These are phyloP conservation scores for Brachirus orientalis DNA, from an alignment of 2,113 vertebrate genomes.

Conservation along the genomic window DNA sequence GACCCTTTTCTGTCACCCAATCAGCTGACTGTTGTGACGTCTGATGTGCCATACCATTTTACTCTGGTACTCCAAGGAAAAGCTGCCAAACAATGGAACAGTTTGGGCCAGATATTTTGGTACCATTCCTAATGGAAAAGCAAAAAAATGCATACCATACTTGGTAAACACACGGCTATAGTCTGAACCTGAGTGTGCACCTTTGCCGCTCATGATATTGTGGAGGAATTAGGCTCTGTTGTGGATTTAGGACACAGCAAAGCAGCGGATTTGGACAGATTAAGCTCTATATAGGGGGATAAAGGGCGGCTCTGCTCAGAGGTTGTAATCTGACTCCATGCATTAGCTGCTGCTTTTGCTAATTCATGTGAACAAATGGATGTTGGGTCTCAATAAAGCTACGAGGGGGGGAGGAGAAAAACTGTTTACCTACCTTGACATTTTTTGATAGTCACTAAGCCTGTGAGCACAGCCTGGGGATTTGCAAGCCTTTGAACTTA, in stretches of 20 bases:
- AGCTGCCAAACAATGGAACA: too few relatives aligned
- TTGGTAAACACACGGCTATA: slow-evolving; percentile 14
- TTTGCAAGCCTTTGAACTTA: slow-evolving; percentile 42
- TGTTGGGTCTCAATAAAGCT: slow-evolving; percentile 41
- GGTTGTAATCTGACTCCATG: slow-evolving; percentile 76
- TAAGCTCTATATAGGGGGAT: slow-evolving; percentile 77
- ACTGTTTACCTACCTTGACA: slow-evolving; percentile 49
- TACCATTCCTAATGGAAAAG: too few relatives aligned
- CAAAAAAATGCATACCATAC: not conserved
- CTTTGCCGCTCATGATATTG: slow-evolving; percentile 77
- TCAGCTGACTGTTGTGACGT: too few relatives aligned
- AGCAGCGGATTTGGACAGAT: slow-evolving; percentile 73
- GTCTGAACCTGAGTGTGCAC: slow-evolving; percentile 61
- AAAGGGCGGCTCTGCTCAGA: slow-evolving; percentile 67
- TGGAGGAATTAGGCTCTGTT: slow-evolving; percentile 76
- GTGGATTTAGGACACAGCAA: slow-evolving; percentile 75
- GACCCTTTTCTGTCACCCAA: too few relatives aligned
- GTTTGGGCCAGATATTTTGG: too few relatives aligned
- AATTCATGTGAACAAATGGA: slow-evolving; percentile 71
- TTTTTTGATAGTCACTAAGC: slow-evolving; percentile 43
- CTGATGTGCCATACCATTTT: too few relatives aligned
- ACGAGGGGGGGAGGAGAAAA: slow-evolving; percentile 16
- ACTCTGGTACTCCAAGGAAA: too few relatives aligned
- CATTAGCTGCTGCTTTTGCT: slow-evolving; percentile 67
- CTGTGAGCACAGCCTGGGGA: slow-evolving; percentile 31